Evolutionary conservation across 2,797 vertebrate genomes (phyloP).

Genomic region (Pseudochaenichthys georgianus): DNA sequence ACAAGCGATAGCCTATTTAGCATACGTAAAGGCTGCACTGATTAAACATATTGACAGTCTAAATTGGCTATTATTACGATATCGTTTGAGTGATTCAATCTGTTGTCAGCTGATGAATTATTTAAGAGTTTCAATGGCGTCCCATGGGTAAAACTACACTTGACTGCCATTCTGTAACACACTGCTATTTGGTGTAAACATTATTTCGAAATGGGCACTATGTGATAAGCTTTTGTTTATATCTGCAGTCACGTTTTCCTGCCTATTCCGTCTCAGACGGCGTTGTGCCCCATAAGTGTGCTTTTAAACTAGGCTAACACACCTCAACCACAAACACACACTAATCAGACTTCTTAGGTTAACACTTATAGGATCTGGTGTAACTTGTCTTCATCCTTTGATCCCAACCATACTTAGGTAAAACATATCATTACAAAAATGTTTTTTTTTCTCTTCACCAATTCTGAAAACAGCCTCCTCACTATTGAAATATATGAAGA

Average conservation of each 20-base stretch:
- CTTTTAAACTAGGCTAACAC: constrained; percentile 1
- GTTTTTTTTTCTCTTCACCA: background rate
- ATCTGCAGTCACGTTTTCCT: constrained; percentile 38
- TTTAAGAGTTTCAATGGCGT: constrained; percentile 33
- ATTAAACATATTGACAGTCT: constrained; percentile 27
- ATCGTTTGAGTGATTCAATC: constrained; percentile 19
- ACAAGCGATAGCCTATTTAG: constrained; percentile 27
- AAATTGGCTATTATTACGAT: constrained; percentile 40
- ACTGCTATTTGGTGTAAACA: constrained; percentile 26
- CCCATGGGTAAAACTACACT: constrained; percentile 64
- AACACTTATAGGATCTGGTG: constrained; percentile 20
- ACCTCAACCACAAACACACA: background rate
- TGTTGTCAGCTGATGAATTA: constrained; percentile 45
- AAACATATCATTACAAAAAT: background rate
- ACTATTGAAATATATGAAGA: background rate
- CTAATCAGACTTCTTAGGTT: background rate
- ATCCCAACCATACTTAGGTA: background rate
- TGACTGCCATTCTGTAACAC: constrained; percentile 47
- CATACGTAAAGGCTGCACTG: constrained; percentile 24
- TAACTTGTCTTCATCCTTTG: constrained; percentile 27
- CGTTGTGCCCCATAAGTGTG: background rate
- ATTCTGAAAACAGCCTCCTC: background rate
- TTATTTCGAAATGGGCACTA: constrained; percentile 18
- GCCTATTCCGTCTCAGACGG: background rate
- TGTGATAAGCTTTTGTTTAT: constrained; percentile 22